These are phyloP conservation scores for Maccullochella peelii DNA, from an alignment of 2,113 vertebrate species.

Conservation along the genomic window DNA sequence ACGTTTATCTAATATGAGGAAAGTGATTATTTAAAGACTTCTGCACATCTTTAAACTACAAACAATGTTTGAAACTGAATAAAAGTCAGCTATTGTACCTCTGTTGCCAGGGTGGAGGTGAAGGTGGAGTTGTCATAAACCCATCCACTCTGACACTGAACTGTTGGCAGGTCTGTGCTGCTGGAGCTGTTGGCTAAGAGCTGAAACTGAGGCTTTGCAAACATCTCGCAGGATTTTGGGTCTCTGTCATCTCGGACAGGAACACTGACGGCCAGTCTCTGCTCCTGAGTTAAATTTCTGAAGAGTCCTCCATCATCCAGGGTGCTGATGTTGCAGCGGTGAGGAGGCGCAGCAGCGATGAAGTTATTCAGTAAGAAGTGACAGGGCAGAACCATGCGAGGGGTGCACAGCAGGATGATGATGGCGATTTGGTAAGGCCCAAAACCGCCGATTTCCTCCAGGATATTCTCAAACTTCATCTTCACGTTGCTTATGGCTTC, in stretches of 20 bases:
- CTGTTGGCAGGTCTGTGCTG: slow-evolving; percentile 34
- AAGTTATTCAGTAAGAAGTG: slow-evolving; percentile 89
- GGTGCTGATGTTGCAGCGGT: slow-evolving; percentile 83
- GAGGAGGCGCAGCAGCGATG: slow-evolving; percentile 84
- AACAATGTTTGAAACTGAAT: neutral
- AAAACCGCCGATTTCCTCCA: slow-evolving; percentile 86
- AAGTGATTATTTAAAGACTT: neutral
- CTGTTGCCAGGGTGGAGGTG: slow-evolving; percentile 88
- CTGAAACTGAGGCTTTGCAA: slow-evolving; percentile 81
- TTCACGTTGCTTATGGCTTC: neutral
- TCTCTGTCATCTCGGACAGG: slow-evolving; percentile 80
- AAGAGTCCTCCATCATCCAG: slow-evolving; percentile 60
- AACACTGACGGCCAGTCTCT: slow-evolving; percentile 81
- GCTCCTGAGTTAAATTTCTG: slow-evolving; percentile 80
- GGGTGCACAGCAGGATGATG: slow-evolving; percentile 79
- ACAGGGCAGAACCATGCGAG: slow-evolving; percentile 81
- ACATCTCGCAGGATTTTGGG: slow-evolving; percentile 87
- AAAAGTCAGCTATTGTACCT: slow-evolving; percentile 77
- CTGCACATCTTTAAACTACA: neutral
- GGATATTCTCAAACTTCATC: slow-evolving; percentile 90
- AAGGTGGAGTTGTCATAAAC: slow-evolving; percentile 87
- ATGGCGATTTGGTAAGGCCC: slow-evolving; percentile 88
- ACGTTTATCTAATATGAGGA: neutral
- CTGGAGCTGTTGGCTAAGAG: slow-evolving; percentile 79
- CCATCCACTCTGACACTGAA: slow-evolving; percentile 88